A percentile compares a stretch with the other conserved stretches of the same genome.
phyloP scores from a whole-genome alignment of 2,888 invertebrate species.

The Stratiomys singularior region DNA sequence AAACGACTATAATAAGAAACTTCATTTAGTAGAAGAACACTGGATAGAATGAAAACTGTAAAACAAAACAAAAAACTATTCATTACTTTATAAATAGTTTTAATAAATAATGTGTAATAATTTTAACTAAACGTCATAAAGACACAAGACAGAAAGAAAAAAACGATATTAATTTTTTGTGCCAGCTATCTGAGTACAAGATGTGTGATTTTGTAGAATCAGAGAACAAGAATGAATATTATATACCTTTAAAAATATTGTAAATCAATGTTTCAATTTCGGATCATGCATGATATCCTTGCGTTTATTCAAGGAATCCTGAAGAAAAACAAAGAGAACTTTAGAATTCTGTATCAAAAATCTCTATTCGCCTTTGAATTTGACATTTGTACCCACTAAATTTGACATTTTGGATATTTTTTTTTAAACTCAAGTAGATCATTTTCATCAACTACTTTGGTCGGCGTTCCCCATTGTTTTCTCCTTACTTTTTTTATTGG shows the following conservation, averaged over 20 bases:
- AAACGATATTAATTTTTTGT: constrained; percentile 22
- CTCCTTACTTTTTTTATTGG: too few relatives aligned
- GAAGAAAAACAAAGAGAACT: too few relatives aligned
- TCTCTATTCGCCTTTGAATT: too few relatives aligned
- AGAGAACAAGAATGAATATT: constrained; percentile 21
- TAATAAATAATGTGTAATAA: constrained; percentile 15
- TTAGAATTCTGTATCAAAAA: too few relatives aligned
- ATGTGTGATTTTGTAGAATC: constrained; percentile 44
- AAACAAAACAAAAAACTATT: constrained; percentile 4
- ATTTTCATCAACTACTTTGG: too few relatives aligned
- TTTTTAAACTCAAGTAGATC: too few relatives aligned
- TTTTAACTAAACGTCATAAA: background rate
- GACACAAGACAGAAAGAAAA: background rate
- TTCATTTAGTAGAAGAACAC: constrained; percentile 11
- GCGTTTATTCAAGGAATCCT: too few relatives aligned
- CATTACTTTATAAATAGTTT: constrained; percentile 20
- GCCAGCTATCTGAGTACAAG: constrained; percentile 46
- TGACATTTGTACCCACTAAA: too few relatives aligned
- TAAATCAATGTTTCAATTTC: too few relatives aligned
- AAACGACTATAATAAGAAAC: constrained; percentile 11
- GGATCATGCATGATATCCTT: too few relatives aligned
- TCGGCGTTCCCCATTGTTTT: too few relatives aligned
- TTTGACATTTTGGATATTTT: too few relatives aligned
- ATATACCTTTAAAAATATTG: constrained; percentile 5
- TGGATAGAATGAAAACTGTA: background rate